Evolutionary conservation across 2,888 invertebrate species (phyloP), one percentile per base, ranked within the genome.

Genomic region (Parnassius mnemosyne): DNA sequence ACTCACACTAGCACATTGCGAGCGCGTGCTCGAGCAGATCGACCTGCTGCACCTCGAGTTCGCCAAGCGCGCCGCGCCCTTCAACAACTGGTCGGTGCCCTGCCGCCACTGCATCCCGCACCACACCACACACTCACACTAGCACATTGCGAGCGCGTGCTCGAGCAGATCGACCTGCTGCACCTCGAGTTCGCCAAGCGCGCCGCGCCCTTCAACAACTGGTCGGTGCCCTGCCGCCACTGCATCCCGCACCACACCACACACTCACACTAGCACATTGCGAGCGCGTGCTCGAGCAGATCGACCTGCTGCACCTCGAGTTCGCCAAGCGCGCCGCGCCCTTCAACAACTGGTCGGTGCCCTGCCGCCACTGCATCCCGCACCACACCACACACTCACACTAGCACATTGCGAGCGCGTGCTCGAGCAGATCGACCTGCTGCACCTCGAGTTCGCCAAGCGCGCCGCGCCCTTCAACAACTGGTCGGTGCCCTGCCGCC

Each of bases 251-350:
- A 34, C 34, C 20, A 20, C 20, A 20, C 20, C 20, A 20, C 20
- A 20, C 20, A 20, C 20, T 20, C 20, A 20, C 20, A 20, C 20
- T 20, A 20, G 20, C 20, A 20, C 20, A 20, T 20, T 20, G 20
- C 20, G 20, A 20, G 20, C 20, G 20, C 20, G 20, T 20, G 25
- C 25, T 25, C 25, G 25, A 25, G 25, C 25, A 25, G 20, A 7
- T 25, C 87, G 99, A 99, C 89, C 96, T 97, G 74, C 94, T 98
- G 76, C 98, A 99, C 86, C 94, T 99, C 83, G 99, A 99, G 92
- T 99, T 99, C 89, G 99, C 99, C 74, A 99, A 99, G 92, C 94
- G 99, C 74, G 99, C 99, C 72, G 99, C 99, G 78, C 99, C 99
- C 57, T 99, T 99, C 94, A 98, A 98, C 93, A 98, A 98, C 93